These are phyloP conservation scores for Neuroterus valhalla DNA, from an alignment of 1,140 invertebrate species.

Conservation along the genomic window DNA sequence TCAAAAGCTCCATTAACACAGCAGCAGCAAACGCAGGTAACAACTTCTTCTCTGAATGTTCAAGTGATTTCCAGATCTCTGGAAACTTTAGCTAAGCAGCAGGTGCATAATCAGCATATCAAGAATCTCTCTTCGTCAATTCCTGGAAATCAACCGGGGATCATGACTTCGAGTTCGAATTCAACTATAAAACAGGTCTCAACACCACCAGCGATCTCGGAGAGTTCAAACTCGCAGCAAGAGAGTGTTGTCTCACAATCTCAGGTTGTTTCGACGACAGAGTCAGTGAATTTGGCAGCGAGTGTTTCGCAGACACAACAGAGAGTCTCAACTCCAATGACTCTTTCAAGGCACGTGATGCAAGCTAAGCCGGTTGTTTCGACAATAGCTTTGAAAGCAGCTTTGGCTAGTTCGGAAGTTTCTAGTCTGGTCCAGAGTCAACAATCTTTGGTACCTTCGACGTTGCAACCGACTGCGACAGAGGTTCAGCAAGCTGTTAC, in stretches of 20 bases:
- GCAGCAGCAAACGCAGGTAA: constrained; percentile 65
- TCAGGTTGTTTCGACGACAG: neutral
- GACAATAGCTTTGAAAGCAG: constrained; percentile 8
- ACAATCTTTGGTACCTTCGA: neutral
- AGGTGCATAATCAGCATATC: constrained; percentile 5
- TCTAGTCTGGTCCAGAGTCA: constrained; percentile 9
- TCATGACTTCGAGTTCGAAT: constrained; percentile 42
- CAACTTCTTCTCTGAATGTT: constrained; percentile 53
- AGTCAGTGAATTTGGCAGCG: constrained; percentile 23
- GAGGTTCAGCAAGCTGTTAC: neutral
- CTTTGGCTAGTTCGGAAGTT: constrained; percentile 2
- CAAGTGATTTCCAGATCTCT: constrained; percentile 29
- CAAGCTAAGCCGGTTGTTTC: constrained; percentile 1
- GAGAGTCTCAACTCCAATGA: constrained; percentile 47
- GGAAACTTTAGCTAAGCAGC: constrained; percentile 36
- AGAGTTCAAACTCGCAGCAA: constrained; percentile 21
- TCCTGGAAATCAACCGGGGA: constrained; percentile 37
- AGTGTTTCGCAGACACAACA: constrained; percentile 51
- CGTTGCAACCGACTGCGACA: neutral
- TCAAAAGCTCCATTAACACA: constrained; percentile 60
- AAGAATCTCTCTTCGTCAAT: constrained; percentile 34
- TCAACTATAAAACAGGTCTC: constrained; percentile 26
- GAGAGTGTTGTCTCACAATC: constrained; percentile 19
- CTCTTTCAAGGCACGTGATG: neutral
- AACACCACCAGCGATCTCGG: constrained; percentile 2